Evolutionary conservation across 1,140 invertebrate genomes (phyloP), one percentile per base, ranked within the genome.

Genomic region (Lethrus apterus): DNA sequence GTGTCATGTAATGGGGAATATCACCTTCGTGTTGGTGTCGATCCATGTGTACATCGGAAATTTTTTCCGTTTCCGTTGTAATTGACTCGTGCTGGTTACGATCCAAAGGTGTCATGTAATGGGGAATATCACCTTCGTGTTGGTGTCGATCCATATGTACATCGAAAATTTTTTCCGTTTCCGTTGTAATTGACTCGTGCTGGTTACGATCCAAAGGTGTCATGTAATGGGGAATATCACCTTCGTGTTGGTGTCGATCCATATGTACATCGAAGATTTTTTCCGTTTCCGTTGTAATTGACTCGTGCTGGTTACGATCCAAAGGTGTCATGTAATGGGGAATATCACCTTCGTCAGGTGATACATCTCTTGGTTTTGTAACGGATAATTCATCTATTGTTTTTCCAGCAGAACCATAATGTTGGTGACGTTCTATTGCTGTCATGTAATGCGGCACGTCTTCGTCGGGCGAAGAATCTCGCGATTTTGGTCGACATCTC

Each of bases 211-310:
- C 59, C 18, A 67, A 52, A 7, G 62, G 62, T 43, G 46, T 46
- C 62, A 65, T 65, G 42, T 67, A 65, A 34, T 59, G 59, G 31
- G 63, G 65, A 14, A 63, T 23, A 49, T 63, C 57, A 24, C 38
- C 45, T 26, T 60, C 57, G 54, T 1, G 49, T 41, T 23, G 38
- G 7, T 18, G 18, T 43, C 11, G 19, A 29, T n/a, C n/a, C n/a
- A n/a, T n/a, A 4, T 23, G 4, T 21, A 26, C 40, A 29, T 42
- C 40, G 4, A n/a, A n/a, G n/a, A n/a, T n/a, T n/a, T n/a, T n/a
- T n/a, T 19, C 3, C 4, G 17, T 17, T 7, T 9, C 2, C 10
- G n/a, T 15, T 10, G 15, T 10, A 10, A 13, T 3, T 13, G 18
- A n/a, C n/a, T n/a, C n/a, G n/a, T n/a, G 19, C 44, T 7, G 15